Evolutionary conservation across 2,113 vertebrate genomes (phyloP).

Genomic region (Arothron firmamentum): DNA sequence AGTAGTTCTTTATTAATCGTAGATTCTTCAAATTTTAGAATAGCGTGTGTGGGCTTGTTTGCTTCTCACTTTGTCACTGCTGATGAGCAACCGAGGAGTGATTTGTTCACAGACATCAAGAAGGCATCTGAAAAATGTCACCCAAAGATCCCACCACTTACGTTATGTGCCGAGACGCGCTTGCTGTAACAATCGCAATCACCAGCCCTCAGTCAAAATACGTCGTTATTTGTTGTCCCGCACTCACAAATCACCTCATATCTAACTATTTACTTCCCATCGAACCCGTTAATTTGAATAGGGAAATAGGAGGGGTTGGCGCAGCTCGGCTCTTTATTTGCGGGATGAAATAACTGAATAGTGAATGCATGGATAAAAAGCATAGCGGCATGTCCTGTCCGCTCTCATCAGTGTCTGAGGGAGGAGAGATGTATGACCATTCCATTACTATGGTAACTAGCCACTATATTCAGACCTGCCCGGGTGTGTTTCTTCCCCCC

Average conservation of each 20-base stretch:
- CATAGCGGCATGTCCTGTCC: constrained; percentile 68
- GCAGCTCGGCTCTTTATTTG: constrained; percentile 52
- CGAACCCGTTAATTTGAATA: constrained; percentile 50
- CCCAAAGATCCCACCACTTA: constrained; percentile 39
- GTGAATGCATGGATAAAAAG: constrained; percentile 68
- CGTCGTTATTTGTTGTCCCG: constrained; percentile 59
- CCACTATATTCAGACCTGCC: constrained; percentile 71
- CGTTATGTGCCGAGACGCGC: constrained; percentile 48
- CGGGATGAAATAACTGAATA: constrained; percentile 62
- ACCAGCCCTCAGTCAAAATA: constrained; percentile 67
- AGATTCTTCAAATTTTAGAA: too few relatives aligned
- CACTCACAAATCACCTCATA: constrained; percentile 57
- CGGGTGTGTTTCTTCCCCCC: constrained; percentile 63
- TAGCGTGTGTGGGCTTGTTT: constrained; percentile 33
- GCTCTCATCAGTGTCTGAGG: constrained; percentile 64
- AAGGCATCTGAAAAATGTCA: constrained; percentile 48
- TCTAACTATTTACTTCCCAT: constrained; percentile 56
- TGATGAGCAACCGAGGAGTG: constrained; percentile 50
- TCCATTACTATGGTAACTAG: constrained; percentile 78
- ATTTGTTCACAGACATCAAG: constrained; percentile 55
- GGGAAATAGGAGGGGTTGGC: constrained; percentile 37
- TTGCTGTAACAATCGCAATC: constrained; percentile 45
- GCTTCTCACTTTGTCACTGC: constrained; percentile 54
- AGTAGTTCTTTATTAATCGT: too few relatives aligned
- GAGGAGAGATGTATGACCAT: constrained; percentile 63